Evolutionary conservation across 2,113 vertebrate genomes (phyloP).

Genomic region (Proteles cristata): DNA sequence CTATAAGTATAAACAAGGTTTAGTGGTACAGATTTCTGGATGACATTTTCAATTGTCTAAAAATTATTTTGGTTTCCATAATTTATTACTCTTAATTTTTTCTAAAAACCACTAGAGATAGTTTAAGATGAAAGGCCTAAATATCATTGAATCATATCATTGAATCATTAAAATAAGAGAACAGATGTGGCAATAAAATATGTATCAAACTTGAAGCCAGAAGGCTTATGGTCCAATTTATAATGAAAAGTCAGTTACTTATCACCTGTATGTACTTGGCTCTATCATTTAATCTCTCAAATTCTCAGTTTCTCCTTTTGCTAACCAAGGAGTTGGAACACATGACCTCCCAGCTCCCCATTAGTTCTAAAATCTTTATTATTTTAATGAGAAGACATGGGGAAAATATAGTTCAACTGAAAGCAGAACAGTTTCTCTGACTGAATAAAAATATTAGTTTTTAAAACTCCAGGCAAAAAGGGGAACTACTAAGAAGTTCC

Average conservation of each 20-base stretch:
- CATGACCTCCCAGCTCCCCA: not conserved
- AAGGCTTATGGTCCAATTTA: not conserved
- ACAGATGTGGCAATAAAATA: constrained; percentile 7
- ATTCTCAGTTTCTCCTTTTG: not conserved
- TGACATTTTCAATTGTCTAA: not conserved
- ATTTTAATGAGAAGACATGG: not conserved
- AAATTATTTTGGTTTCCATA: not conserved
- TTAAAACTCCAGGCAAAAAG: not conserved
- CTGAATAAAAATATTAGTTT: not conserved
- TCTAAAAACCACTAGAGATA: not conserved
- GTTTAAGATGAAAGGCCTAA: not conserved
- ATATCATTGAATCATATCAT: not conserved
- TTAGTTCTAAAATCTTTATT: not conserved
- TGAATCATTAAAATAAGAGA: not conserved
- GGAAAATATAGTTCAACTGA: not conserved
- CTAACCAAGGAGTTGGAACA: not conserved
- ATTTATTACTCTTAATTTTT: not conserved
- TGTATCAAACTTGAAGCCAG: not conserved
- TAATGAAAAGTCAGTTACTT: not conserved
- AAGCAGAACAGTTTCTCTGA: not conserved
- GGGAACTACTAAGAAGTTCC: not conserved
- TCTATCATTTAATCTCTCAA: not conserved
- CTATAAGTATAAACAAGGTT: not conserved
- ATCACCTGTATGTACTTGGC: not conserved
- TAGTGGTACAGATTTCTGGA: not conserved